Evolutionary conservation across 2,113 vertebrate genomes (phyloP).

Genomic region (Hippocampus comes): DNA sequence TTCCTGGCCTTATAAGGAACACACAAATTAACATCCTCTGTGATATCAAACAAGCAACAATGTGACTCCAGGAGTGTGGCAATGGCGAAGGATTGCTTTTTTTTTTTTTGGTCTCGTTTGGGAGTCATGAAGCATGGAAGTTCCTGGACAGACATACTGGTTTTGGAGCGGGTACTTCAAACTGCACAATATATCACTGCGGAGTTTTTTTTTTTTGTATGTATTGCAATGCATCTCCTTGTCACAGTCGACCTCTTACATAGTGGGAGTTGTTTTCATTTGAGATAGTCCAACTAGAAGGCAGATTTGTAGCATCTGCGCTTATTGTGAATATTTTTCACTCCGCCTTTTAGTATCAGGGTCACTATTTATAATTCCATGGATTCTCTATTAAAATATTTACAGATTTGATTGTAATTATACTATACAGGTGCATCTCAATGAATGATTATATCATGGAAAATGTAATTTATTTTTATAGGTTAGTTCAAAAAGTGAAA

Average conservation of each 20-base stretch:
- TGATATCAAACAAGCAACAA: conserved; percentile 14
- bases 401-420: conserved; percentile 34
- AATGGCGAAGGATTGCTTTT: conserved; percentile 32
- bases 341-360: conserved; percentile 8
- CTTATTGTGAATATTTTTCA: conserved; percentile 17
- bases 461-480: background rate
- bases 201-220: conserved; percentile 39
- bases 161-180: conserved; percentile 61
- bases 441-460: background rate
- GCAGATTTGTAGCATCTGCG: conserved; percentile 22
- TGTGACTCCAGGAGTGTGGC: conserved; percentile 22
- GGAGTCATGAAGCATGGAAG: conserved; percentile 34
- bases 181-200: conserved; percentile 45
- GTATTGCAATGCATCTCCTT: conserved; percentile 29
- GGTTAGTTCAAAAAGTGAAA: background rate
- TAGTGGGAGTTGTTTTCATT: conserved; percentile 32
- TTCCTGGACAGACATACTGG: conserved; percentile 46
- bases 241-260: conserved; percentile 36
- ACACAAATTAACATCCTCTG: conserved; percentile 13
- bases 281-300: conserved; percentile 23
- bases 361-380: conserved; percentile 19
- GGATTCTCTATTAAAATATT: conserved; percentile 33
- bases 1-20: conserved; percentile 29
- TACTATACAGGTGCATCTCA: background rate
- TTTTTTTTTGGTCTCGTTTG: conserved; percentile 31